Base-by-base conservation (phyloP, 1,140 invertebrate genomes). In the Drosophila quadrilineata region DNA sequence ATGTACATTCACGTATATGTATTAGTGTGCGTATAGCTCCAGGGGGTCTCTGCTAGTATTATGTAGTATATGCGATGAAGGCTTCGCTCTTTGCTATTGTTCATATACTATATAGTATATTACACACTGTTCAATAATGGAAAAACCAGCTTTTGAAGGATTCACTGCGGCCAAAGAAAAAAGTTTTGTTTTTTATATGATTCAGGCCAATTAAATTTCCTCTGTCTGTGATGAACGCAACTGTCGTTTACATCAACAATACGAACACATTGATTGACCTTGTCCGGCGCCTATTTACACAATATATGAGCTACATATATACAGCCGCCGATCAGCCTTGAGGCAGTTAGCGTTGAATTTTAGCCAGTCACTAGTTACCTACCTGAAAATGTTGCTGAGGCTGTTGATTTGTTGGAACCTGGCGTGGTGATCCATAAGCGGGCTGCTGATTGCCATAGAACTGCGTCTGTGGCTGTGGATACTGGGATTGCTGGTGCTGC, bases 331-430 rank as follows among this genome's bases (percentile, higher is more conserved):
- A 33, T 46, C 53, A 60, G 65, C 66, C 66, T 70, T 73, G 59
- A 8, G 41, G 17, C 43, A 43, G 72, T 45, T 53, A 53, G 54
- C 36, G 52, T 54, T 10, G 22, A 48, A 26, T 40, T 53, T 28
- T 16, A 31, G 24, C 19, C 50, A 56, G 14, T 52, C 63, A 87
- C 84, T 75, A 56, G 14, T 52, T 59, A 87, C 84, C 73, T 63
- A 85, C 84, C 85, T 87, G 84, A 88, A 87, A 87, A 59, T 87
- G 77, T 67, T 82, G 82, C 60, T 77, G 79, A n/a, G n/a, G n/a
- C 50, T 75, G 84, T 43, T 65, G 69, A 66, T 59, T 71, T 46
- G 65, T 43, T 17, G 75, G 75, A 70, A 80, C 59, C 57, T 80
- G 74, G 21, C 80, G 73, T 19, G 79, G 79, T 10, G 79, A 85